Evolutionary conservation across 1,140 invertebrate genomes (phyloP), one percentile per base, ranked within the genome.

Genomic region (Trichogramma pretiosum): DNA sequence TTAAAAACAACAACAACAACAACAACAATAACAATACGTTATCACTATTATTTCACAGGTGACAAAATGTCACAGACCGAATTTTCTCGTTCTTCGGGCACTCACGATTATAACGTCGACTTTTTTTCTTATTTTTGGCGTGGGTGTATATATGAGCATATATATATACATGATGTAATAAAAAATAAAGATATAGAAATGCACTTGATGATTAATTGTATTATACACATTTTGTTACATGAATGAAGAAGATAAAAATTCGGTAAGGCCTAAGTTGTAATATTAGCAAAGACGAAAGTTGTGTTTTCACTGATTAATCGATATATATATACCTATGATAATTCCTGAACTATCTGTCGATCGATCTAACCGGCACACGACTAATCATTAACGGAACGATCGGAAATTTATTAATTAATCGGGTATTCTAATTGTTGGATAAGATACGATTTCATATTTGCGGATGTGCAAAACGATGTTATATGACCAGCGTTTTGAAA

Each of bases 51-150:
- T 46, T 37, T 49, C 22, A 37, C n/a, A 37, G 7, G 17, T 21
- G 19, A 37, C n/a, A 21, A 30, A 4, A 39, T 48, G 19, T 60
- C 58, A 65, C 63, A 60, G 64, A 68, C 62, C 62, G 56, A 64
- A 54, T 57, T 58, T n/a, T n/a, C 60, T 62, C 61, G 57, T 64
- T 68, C 65, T 68, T 70, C 65, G 57, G 67, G 56, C 66, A 68
- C 66, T 68, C 58, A 67, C 59, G 60, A 57, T 56, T 56, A 52
- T 56, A 22, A 45, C 48, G 46, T 48, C 49, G 37, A 46, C 44
- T 48, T 53, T 48, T 43, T 38, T 24, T 24, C n/a, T 21, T 52
- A 19, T 47, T 42, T 43, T 16, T 48, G 16, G 44, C 19, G 26
- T 50, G 24, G 36, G 17, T 43, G 26, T 44, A 48, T 50, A 50